These are phyloP conservation scores for Drosophila putrida DNA, from an alignment of 2,888 invertebrate genomes.

Conservation along the genomic window DNA sequence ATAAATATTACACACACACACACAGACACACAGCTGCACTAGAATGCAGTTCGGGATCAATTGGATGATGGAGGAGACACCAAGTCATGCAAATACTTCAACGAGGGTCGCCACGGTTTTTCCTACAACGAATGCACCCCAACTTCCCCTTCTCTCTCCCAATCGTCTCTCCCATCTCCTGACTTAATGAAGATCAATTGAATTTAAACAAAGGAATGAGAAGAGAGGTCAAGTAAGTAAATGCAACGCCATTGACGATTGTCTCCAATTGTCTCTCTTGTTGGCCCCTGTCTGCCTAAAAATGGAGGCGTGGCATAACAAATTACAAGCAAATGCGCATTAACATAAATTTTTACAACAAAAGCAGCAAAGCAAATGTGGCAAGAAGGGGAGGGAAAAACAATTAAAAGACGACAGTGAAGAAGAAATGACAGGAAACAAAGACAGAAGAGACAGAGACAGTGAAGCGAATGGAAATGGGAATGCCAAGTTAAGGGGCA, in stretches of 20 bases:
- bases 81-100: slow-evolving; percentile 70
- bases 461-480: not conserved
- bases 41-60: slow-evolving; percentile 60
- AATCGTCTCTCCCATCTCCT: slow-evolving; percentile 6
- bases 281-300: slow-evolving; percentile 12
- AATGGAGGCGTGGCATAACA: slow-evolving; percentile 56
- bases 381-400: slow-evolving; percentile 19
- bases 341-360: slow-evolving; percentile 65
- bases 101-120: slow-evolving; percentile 44
- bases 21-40: slow-evolving; percentile 15
- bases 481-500: slow-evolving; percentile 7
- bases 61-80: slow-evolving; percentile 58
- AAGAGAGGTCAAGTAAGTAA: slow-evolving; percentile 63
- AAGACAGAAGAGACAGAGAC: slow-evolving; percentile 9
- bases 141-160: not conserved
- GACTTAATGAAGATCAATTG: slow-evolving; percentile 80
- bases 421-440: slow-evolving; percentile 59
- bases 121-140: slow-evolving; percentile 42
- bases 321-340: slow-evolving; percentile 70
- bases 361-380: slow-evolving; percentile 16
- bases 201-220: slow-evolving; percentile 75
- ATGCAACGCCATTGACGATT: slow-evolving; percentile 44
- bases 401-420: slow-evolving; percentile 58
- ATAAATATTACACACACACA: slow-evolving; percentile 36
- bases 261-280: slow-evolving; percentile 39